phyloP scores from a whole-genome alignment of 2,797 vertebrate genomes.

The Thamnophis elegans region DNA sequence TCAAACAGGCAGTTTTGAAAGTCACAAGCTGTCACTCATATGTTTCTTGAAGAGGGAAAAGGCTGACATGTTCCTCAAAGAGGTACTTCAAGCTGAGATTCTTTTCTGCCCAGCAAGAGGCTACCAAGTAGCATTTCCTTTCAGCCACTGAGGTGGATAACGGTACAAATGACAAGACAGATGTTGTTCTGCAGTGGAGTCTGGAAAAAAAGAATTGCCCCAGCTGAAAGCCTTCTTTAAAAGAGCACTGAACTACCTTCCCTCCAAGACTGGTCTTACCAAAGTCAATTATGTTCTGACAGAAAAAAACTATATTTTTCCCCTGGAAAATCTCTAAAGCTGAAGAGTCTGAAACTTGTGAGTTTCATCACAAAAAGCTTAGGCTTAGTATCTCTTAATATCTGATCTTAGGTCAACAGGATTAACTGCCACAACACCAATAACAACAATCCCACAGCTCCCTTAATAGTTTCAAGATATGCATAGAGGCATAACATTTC shows the following conservation, averaged over 20 bases:
- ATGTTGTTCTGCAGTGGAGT: background rate
- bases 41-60: background rate
- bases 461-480: background rate
- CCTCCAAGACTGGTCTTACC: background rate
- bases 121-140: background rate
- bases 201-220: background rate
- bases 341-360: background rate
- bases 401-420: background rate
- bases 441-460: background rate
- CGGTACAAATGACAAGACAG: background rate
- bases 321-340: background rate
- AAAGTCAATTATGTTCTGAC: too few species aligned
- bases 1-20: background rate
- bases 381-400: background rate
- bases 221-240: background rate
- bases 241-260: background rate
- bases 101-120: background rate
- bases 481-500: background rate
- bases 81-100: background rate
- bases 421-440: background rate
- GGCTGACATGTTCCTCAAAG: background rate
- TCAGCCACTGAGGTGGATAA: background rate
- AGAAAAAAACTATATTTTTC: background rate
- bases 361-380: background rate
- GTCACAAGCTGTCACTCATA: background rate